Evolutionary conservation across 2,113 vertebrate genomes (phyloP).

Genomic region (Oxygymnocypris stewartii): DNA sequence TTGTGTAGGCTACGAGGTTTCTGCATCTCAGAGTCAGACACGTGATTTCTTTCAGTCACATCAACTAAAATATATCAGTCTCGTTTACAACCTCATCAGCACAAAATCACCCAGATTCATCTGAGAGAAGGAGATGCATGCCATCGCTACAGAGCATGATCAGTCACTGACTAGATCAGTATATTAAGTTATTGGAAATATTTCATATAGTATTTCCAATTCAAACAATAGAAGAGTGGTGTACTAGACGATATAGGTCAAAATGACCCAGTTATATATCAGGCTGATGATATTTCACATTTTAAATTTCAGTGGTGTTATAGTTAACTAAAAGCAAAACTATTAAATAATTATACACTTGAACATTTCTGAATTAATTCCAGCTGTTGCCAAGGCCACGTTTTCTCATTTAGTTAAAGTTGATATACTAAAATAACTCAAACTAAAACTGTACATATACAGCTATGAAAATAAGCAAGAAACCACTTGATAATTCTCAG

Average conservation of each 20-base stretch:
- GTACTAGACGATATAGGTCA: background rate
- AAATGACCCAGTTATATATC: background rate
- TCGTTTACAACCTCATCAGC: background rate
- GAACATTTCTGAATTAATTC: background rate
- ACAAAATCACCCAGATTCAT: slow-evolving; percentile 4
- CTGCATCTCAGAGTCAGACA: background rate
- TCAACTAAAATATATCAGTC: background rate
- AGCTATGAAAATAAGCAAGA: too few relatives aligned
- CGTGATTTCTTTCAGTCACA: background rate
- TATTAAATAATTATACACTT: background rate
- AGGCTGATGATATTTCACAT: background rate
- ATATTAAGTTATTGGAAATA: background rate
- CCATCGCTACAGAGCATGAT: background rate
- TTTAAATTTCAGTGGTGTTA: too few relatives aligned
- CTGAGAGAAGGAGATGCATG: background rate
- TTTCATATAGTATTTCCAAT: background rate
- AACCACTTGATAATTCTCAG: too few relatives aligned
- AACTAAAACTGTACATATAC: too few relatives aligned
- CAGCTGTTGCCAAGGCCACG: too few relatives aligned
- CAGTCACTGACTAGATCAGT: background rate
- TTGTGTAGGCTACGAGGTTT: too few relatives aligned
- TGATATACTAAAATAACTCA: too few relatives aligned
- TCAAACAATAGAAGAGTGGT: background rate
- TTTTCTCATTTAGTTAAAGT: too few relatives aligned
- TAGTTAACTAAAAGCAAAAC: too few relatives aligned